phyloP scores from a whole-genome alignment of 2,113 vertebrate species.

The Egretta garzetta region DNA sequence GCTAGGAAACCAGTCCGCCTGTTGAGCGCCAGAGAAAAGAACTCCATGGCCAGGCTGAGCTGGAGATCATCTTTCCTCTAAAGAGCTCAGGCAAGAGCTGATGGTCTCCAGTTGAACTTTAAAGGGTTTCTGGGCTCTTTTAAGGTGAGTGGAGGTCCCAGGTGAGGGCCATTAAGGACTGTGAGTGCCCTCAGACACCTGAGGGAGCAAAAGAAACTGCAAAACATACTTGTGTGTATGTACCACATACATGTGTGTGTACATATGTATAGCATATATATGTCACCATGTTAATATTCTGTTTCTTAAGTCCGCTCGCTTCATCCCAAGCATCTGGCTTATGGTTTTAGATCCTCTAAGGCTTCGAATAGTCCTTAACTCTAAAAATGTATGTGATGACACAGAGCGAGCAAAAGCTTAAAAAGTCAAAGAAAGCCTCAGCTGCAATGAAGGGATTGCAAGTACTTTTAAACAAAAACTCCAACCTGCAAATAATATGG shows the following conservation, averaged over 20 bases:
- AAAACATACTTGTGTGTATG: neutral
- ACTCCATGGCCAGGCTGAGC: neutral
- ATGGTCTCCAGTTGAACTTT: neutral
- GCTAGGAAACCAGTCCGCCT: neutral
- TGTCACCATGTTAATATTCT: neutral
- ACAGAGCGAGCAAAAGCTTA: neutral
- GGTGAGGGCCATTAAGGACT: neutral
- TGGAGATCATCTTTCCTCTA: neutral
- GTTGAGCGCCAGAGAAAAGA: neutral
- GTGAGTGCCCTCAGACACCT: neutral
- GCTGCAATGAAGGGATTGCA: neutral
- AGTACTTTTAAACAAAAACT: neutral
- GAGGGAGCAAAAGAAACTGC: neutral
- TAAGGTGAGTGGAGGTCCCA: neutral
- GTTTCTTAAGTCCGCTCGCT: neutral
- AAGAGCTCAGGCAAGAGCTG: neutral
- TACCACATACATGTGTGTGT: too few species aligned
- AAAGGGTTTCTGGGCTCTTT: neutral
- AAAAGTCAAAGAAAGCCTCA: neutral
- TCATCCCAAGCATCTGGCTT: neutral
- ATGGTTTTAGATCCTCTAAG: neutral
- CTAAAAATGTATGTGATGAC: neutral
- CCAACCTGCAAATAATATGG: neutral
- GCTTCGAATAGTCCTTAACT: neutral
- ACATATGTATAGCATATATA: fast-evolving